phyloP scores from a whole-genome alignment of 2,888 invertebrate species.

The Mechanitis mazaeus region DNA sequence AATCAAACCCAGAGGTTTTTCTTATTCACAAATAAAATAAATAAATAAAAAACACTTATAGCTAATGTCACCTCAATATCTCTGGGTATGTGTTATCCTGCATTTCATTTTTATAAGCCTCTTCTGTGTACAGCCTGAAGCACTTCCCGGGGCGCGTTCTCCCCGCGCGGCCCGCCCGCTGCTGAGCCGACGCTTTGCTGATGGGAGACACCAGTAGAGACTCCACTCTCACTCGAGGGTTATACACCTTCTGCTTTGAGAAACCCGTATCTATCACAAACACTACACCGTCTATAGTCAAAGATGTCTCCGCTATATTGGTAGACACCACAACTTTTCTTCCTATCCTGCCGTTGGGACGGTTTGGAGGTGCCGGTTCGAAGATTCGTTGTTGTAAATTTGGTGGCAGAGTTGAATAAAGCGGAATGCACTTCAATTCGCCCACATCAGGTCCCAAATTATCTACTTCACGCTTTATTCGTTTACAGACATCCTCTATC shows the following conservation, averaged over 20 bases:
- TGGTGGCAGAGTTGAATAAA: constrained; percentile 98
- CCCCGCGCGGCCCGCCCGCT: constrained; percentile 98
- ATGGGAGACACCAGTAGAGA: constrained; percentile 98
- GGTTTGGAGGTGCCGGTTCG: constrained; percentile 95
- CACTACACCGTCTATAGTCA: constrained; percentile 99
- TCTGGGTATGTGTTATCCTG: constrained; percentile 99
- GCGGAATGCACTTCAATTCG: constrained; percentile 97
- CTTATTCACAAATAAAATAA: background rate
- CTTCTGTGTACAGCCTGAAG: constrained; percentile 96
- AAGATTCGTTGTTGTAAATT: constrained; percentile 98
- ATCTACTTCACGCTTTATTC: constrained; percentile 95
- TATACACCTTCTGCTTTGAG: constrained; percentile 98
- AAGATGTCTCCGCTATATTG: constrained; percentile 98
- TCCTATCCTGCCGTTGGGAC: constrained; percentile 92
- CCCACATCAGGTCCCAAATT: constrained; percentile 98
- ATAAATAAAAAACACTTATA: constrained; percentile 27
- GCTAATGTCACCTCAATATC: constrained; percentile 78
- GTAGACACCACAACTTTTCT: constrained; percentile 97
- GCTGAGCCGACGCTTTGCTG: constrained; percentile 99
- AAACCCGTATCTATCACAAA: constrained; percentile 99
- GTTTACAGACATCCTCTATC: constrained; percentile 99
- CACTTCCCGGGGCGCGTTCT: constrained; percentile 99
- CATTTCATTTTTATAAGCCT: constrained; percentile 96
- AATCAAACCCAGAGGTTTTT: background rate
- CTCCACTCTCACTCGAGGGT: constrained; percentile 92